phyloP scores from a whole-genome alignment of 2,888 invertebrate species.

The Coleophora flavipennella region DNA sequence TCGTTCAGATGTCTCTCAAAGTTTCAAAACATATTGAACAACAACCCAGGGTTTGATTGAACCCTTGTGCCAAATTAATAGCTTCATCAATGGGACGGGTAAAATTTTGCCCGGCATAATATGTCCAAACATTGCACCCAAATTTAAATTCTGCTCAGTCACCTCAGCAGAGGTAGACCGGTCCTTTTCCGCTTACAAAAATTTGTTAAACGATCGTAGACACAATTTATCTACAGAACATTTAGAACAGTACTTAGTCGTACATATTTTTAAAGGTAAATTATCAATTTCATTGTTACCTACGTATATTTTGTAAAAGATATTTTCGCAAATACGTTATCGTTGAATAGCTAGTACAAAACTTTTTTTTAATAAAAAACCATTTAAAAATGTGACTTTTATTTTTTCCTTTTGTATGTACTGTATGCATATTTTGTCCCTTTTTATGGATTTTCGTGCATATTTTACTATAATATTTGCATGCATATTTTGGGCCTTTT shows the following conservation, averaged over 20 bases:
- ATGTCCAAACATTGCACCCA: no score
- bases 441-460: neutral
- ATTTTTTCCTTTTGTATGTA: neutral
- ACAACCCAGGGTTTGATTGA: neutral
- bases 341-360: neutral
- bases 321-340: neutral
- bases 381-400: neutral
- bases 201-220: constrained; percentile 3
- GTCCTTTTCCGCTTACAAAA: constrained; percentile 5
- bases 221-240: constrained; percentile 3
- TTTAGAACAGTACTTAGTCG: constrained; percentile 3
- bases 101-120: no score
- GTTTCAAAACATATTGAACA: neutral
- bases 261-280: constrained; percentile 1
- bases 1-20: neutral
- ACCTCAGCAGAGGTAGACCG: constrained; percentile 2
- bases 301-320: neutral
- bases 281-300: constrained; percentile 1
- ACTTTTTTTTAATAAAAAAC: no score
- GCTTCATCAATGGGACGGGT: no score
- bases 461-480: neutral
- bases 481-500: neutral
- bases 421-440: neutral
- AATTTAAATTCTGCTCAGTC: constrained; percentile 1
- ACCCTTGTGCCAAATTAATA: no score